Conservation (phyloP, 2,113 vertebrate species). For the Etia nguti region DNA sequence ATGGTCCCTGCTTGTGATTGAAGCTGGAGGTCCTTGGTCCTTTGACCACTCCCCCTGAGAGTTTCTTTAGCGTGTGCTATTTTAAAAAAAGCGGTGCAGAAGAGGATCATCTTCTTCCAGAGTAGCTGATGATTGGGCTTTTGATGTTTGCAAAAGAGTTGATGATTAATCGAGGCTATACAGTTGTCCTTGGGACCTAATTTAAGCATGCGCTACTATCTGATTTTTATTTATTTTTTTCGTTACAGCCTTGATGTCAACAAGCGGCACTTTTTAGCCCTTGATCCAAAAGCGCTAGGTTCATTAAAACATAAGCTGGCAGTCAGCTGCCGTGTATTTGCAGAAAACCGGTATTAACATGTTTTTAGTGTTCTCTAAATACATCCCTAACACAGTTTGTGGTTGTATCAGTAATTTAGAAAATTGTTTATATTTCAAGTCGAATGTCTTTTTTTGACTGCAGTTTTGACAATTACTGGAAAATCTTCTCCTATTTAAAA, state of each 20-base stretch:
- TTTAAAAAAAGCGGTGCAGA: slow-evolving; percentile 35
- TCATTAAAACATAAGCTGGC: not conserved
- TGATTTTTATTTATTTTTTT: not conserved
- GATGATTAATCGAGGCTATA: not conserved
- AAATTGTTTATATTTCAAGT: not conserved
- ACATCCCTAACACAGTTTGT: not conserved
- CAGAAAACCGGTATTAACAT: not conserved
- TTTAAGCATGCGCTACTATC: not conserved
- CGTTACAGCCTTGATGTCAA: not conserved
- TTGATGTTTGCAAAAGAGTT: slow-evolving; percentile 18
- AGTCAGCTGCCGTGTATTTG: not conserved
- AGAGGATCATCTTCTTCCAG: slow-evolving; percentile 35
- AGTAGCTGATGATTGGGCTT: slow-evolving; percentile 19
- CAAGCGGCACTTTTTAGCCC: not conserved
- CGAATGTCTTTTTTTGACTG: not conserved
- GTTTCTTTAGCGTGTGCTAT: not conserved
- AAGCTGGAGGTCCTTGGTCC: slow-evolving; percentile 35
- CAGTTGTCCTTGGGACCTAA: not conserved
- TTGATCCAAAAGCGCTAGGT: not conserved
- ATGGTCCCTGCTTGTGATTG: slow-evolving; percentile 40
- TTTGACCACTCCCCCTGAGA: slow-evolving; percentile 9
- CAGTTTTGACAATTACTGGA: not conserved
- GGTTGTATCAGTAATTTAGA: not conserved
- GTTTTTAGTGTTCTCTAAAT: not conserved
- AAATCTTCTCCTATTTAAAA: not conserved